Evolutionary conservation across 2,888 invertebrate genomes (phyloP).

Genomic region (Drosophila paramelanica): DNA sequence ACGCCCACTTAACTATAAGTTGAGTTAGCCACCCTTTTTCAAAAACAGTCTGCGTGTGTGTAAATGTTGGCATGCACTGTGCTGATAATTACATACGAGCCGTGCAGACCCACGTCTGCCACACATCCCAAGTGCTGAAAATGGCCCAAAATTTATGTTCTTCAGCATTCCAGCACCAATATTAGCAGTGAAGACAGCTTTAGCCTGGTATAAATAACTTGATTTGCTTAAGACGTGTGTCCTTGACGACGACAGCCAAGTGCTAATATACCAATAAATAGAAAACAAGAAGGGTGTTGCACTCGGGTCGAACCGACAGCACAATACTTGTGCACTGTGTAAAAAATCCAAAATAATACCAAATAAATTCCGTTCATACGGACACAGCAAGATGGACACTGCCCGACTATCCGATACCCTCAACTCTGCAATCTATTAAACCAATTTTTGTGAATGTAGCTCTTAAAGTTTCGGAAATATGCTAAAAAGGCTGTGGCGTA

Average conservation of each 20-base stretch:
- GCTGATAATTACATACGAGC: constrained; percentile 35
- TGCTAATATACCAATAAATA: no score
- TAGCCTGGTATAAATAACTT: constrained; percentile 59
- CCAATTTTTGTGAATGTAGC: no score
- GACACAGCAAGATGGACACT: no score
- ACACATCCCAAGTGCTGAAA: constrained; percentile 66
- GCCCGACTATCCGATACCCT: no score
- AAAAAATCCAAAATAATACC: no score
- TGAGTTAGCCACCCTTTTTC: constrained; percentile 50
- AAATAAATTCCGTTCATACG: no score
- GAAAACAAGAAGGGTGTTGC: no score
- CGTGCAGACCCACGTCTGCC: constrained; percentile 24
- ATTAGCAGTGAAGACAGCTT: constrained; percentile 6
- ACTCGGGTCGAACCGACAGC: no score
- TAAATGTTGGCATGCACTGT: constrained; percentile 1
- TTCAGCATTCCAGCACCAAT: constrained; percentile 24
- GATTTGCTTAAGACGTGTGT: constrained; percentile 55
- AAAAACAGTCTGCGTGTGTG: constrained; percentile 26
- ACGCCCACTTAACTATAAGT: constrained; percentile 58
- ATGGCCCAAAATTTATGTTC: constrained; percentile 58
- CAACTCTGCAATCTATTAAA: no score
- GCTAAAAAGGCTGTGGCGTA: no score
- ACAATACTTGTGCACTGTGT: no score
- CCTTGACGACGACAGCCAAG: constrained; percentile 47
- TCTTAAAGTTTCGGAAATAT: no score